Percentiles rank a stretch among this genome's conserved stretches.
phyloP scores from a whole-genome alignment of 2,113 vertebrate species.

The Microcebus griseorufus region DNA sequence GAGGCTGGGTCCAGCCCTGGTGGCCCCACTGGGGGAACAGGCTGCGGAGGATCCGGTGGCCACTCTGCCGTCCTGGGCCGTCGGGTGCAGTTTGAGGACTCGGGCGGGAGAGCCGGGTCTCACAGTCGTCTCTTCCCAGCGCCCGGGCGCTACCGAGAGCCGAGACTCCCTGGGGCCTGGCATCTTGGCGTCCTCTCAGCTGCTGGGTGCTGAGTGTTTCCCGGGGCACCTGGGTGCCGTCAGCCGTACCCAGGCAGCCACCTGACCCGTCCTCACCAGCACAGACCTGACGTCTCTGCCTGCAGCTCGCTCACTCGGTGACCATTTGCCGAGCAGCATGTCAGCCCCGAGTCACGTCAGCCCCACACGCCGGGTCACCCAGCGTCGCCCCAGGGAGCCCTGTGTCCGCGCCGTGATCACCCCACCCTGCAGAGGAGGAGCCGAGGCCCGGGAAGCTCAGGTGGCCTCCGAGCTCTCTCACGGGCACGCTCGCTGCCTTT shows the following conservation, averaged over 20 bases:
- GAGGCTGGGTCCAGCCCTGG: fast-evolving
- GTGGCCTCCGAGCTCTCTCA: not conserved
- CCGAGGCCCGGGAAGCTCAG: not conserved
- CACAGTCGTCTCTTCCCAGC: not conserved
- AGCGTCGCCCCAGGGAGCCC: fast-evolving
- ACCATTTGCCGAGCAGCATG: no score
- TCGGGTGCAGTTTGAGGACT: not conserved
- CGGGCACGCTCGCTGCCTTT: no score
- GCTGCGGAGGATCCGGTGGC: fast-evolving
- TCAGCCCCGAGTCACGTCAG: not conserved
- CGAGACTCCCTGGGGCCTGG: not conserved
- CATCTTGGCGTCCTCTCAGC: no score
- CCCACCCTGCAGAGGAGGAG: not conserved
- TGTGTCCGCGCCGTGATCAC: fast-evolving
- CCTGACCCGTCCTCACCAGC: fast-evolving
- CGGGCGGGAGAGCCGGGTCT: not conserved
- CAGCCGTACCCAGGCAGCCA: fast-evolving
- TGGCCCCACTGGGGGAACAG: no score
- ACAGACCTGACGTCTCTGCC: fast-evolving
- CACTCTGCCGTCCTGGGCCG: fast-evolving
- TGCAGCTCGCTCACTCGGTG: not conserved
- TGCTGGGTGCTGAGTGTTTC: not conserved
- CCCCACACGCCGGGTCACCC: fast-evolving
- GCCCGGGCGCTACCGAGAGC: not conserved
- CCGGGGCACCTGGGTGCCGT: not conserved